phyloP scores from a whole-genome alignment of 1,140 invertebrate species.

The Brachionus asplanchnoidis region DNA sequence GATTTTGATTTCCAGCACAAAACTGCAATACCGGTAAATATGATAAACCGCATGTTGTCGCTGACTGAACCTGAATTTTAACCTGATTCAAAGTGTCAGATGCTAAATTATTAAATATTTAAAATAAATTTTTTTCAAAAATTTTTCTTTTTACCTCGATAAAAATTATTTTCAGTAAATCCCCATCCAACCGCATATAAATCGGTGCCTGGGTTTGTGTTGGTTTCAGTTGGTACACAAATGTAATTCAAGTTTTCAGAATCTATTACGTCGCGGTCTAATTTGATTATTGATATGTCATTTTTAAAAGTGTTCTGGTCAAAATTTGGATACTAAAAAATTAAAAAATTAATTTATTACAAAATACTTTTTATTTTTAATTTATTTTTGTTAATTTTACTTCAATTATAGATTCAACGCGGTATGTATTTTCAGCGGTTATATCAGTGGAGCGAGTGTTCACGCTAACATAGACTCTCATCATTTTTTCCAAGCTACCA shows the following conservation, averaged over 20 bases:
- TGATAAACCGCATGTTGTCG: background rate
- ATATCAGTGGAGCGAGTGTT: constrained; percentile 27
- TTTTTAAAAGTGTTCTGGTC: constrained; percentile 33
- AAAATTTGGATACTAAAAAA: constrained; percentile 38
- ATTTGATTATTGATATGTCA: constrained; percentile 20
- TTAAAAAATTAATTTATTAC: background rate
- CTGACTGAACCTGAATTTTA: constrained; percentile 5
- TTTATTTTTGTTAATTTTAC: background rate
- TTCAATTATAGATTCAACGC: background rate
- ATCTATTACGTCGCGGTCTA: background rate
- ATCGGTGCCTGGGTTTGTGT: background rate
- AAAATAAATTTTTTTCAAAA: background rate
- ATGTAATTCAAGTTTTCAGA: background rate
- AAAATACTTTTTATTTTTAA: too few species aligned
- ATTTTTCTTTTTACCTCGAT: background rate
- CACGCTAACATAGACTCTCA: constrained; percentile 29
- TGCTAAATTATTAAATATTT: background rate
- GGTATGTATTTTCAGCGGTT: constrained; percentile 5
- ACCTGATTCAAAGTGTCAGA: constrained; percentile 34
- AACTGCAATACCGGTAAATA: constrained; percentile 36
- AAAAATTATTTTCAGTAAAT: constrained; percentile 38
- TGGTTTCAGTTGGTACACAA: constrained; percentile 17
- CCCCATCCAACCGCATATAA: constrained; percentile 36
- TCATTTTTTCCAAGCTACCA: constrained; percentile 33
- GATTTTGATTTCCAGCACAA: constrained; percentile 15